A percentile compares a stretch with the other conserved stretches of the same genome.
phyloP scores from a whole-genome alignment of 2,113 vertebrate species.

The Melanocharis versteri region DNA sequence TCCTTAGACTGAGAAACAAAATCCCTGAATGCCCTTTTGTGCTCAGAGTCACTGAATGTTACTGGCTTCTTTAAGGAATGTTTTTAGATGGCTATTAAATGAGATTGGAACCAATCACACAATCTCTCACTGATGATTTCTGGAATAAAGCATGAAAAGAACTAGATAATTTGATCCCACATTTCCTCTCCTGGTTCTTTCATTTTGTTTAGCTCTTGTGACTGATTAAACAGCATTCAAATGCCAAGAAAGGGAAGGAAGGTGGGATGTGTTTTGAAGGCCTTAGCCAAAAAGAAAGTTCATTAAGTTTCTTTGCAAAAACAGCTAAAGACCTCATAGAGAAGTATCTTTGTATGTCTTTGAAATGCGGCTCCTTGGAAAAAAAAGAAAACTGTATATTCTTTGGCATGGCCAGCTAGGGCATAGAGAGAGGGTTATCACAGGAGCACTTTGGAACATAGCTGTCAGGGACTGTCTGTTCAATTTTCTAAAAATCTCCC shows the following conservation, averaged over 20 bases:
- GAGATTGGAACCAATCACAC: conserved; percentile 54
- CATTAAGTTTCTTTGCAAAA: background rate
- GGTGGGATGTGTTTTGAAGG: conserved; percentile 5
- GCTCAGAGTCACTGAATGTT: conserved; percentile 14
- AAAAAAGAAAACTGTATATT: background rate
- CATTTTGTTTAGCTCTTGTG: conserved; percentile 1
- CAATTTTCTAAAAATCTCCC: background rate
- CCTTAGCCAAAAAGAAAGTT: background rate
- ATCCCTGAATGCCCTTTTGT: conserved; percentile 73
- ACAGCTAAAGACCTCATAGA: background rate
- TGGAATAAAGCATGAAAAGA: conserved; percentile 51
- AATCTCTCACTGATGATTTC: conserved; percentile 38
- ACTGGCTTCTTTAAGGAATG: conserved; percentile 21
- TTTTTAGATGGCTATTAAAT: conserved; percentile 52
- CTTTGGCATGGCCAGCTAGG: background rate
- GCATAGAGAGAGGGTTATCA: background rate
- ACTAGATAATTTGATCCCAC: conserved; percentile 27
- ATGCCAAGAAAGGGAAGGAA: background rate
- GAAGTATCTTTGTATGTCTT: background rate
- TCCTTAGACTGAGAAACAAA: conserved; percentile 66
- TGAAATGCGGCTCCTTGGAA: background rate
- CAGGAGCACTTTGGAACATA: background rate
- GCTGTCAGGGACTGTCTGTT: background rate
- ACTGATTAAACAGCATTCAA: background rate
- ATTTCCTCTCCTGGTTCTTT: conserved; percentile 37